Conservation (phyloP, 2,888 invertebrate species). For the Carabus problematicus region DNA sequence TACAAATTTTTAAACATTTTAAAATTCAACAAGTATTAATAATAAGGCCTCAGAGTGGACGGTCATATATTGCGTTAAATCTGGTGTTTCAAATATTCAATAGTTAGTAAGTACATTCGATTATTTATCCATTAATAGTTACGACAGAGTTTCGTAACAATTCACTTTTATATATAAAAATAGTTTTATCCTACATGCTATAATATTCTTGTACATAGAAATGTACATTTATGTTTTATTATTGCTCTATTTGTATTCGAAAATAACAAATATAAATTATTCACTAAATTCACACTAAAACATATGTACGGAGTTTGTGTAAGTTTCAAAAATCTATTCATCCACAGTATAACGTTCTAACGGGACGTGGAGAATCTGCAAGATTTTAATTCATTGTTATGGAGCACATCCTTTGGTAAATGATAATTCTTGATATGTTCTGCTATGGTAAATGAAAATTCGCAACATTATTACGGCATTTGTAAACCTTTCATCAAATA, state of each 20-base stretch:
- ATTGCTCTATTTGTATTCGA: conserved; percentile 32
- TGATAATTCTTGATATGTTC: not conserved
- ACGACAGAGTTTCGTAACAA: not conserved
- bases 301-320: no score
- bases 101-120: conserved; percentile 14
- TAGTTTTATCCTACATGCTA: conserved; percentile 16
- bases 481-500: not conserved
- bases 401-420: conserved; percentile 17
- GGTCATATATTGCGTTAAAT: conserved; percentile 16
- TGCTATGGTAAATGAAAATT: not conserved
- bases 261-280: conserved; percentile 3
- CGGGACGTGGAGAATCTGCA: no score
- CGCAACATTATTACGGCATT: not conserved
- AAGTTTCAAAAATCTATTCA: no score
- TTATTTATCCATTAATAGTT: conserved; percentile 1
- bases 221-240: conserved; percentile 31
- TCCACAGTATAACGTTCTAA: no score
- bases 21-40: conserved; percentile 12
- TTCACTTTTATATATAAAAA: conserved; percentile 27
- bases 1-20: conserved; percentile 4
- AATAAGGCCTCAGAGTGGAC: conserved; percentile 16
- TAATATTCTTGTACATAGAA: conserved; percentile 19
- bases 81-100: not conserved
- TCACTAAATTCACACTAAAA: no score
- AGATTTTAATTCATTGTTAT: conserved; percentile 35